Base-by-base conservation (phyloP, 2,888 invertebrate genomes). In the Tetragonisca angustula region DNA sequence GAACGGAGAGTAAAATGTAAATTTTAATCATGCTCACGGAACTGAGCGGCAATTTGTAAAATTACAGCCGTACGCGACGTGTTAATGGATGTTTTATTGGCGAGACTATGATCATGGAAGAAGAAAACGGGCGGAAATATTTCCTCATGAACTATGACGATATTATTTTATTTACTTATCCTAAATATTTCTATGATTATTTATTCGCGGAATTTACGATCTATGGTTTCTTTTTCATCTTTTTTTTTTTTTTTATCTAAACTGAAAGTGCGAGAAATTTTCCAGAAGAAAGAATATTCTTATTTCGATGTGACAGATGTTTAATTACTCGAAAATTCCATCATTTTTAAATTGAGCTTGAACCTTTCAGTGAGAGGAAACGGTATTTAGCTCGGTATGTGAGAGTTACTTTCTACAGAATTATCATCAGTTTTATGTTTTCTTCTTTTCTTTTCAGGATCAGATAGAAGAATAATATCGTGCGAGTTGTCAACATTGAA, bases 401-500 rank as follows among this genome's bases (percentile, higher is more conserved):
- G 32, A 64, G 32, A 64, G 19, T 21, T 4, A 32, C 9, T 36
- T 36, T 43, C 17, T 4, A n/a, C 17, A 43, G n/a, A n/a, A 24
- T 6, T 13, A 2, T n/a, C 3, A 6, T 1, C 43, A 15, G 6
- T 3, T 64, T 21, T 13, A 13, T 9, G n/a, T 15, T n/a, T 13
- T 43, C 9, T 43, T 43, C 65, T 36, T 65, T 36, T 5, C 4
- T n/a, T 36, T 15, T 19, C 4, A 5, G 15, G 13, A 9, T 91
- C 91, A 91, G 85, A 83, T 76, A 75, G 71, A 75, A 24, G 71
- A 77, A 21, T 32, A 76, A 87, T 72, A 76, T 87, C 83, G 88
- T 88, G 84, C 87, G 87, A 90, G 85, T 92, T 75, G 64, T 71
- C 24, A 52, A 62, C 2, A 11, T 43, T 43, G 43, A 43, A 43